These are phyloP conservation scores for Scelioninae gen. 2 DNA, from an alignment of 2,888 invertebrate genomes.

Conservation along the genomic window DNA sequence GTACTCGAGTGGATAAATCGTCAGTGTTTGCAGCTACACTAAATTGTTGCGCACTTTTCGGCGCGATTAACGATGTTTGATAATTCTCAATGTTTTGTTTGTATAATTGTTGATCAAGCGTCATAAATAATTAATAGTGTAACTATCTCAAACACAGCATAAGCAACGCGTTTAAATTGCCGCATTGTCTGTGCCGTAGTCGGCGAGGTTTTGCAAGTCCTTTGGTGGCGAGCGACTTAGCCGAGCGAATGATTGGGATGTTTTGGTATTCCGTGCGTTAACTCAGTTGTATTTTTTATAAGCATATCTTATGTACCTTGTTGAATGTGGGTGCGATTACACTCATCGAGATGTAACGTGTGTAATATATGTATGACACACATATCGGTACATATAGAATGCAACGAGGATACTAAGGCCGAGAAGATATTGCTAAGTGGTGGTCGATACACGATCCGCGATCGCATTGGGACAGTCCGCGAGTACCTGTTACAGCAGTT, in stretches of 20 bases:
- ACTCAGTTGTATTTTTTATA: conserved; percentile 17
- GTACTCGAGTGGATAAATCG: background rate
- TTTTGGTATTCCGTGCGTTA: conserved; percentile 5
- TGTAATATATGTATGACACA: conserved; percentile 52
- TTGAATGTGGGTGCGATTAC: conserved; percentile 38
- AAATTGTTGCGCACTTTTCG: conserved; percentile 13
- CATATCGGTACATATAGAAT: conserved; percentile 51
- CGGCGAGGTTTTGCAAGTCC: too few species aligned
- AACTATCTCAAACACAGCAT: too few species aligned
- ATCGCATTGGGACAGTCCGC: conserved; percentile 67
- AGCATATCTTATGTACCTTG: conserved; percentile 12
- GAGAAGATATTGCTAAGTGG: conserved; percentile 73
- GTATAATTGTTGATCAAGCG: conserved; percentile 6
- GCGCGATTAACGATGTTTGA: background rate
- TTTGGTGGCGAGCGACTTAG: too few species aligned
- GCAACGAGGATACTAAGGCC: conserved; percentile 59
- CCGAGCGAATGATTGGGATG: too few species aligned
- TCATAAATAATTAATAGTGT: conserved; percentile 38
- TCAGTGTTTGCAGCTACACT: background rate
- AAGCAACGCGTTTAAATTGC: background rate
- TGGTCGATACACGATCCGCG: conserved; percentile 67
- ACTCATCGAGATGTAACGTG: conserved; percentile 22
- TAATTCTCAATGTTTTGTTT: conserved; percentile 8
- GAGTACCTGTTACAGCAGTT: conserved; percentile 67
- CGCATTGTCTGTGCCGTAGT: too few species aligned